These are phyloP conservation scores for Brachyptera risi DNA, from an alignment of 2,888 invertebrate species.

Conservation along the genomic window DNA sequence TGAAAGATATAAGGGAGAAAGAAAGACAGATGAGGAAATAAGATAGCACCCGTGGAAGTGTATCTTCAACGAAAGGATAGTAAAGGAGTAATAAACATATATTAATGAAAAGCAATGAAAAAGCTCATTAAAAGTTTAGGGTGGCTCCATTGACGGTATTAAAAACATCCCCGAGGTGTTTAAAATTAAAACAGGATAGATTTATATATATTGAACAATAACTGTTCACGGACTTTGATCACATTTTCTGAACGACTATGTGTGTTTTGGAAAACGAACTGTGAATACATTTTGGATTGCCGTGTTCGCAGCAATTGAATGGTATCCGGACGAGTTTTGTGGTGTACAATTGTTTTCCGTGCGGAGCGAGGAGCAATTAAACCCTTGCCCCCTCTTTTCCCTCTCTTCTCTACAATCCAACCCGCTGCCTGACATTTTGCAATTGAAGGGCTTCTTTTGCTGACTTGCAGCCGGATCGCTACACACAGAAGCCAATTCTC, in stretches of 20 bases:
- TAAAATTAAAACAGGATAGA: constrained; percentile 7
- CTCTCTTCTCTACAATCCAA: neutral
- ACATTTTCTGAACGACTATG: neutral
- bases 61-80: too few relatives aligned
- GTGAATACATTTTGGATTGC: neutral
- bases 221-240: constrained; percentile 1
- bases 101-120: constrained; percentile 14
- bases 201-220: constrained; percentile 15
- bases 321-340: constrained; percentile 11
- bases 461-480: neutral
- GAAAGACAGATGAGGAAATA: neutral
- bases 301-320: constrained; percentile 12
- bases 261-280: too few relatives aligned
- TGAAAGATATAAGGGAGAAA: neutral
- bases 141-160: neutral
- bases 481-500: neutral
- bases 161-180: neutral
- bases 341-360: constrained; percentile 12
- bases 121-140: constrained; percentile 7
- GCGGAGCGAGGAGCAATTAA: constrained; percentile 11
- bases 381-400: neutral
- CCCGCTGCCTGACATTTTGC: neutral
- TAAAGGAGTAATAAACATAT: too few relatives aligned
- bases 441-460: too few relatives aligned
- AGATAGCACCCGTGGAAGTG: too few relatives aligned